These are phyloP conservation scores for Macrobrachium nipponense DNA, from an alignment of 1,140 invertebrate genomes.

Conservation along the genomic window DNA sequence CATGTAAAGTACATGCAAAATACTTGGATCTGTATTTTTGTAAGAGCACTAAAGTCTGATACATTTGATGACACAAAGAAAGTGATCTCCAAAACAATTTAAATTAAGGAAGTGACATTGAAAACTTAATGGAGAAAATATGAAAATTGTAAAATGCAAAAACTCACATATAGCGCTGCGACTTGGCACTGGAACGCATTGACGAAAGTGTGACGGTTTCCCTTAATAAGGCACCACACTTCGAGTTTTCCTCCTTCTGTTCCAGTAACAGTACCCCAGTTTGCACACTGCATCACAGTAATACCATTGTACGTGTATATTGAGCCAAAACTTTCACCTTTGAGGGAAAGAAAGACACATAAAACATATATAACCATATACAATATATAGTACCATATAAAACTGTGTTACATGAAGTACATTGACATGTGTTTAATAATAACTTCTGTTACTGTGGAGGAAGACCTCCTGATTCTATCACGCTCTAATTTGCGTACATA, in stretches of 20 bases:
- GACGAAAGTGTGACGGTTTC: slow-evolving; percentile 25
- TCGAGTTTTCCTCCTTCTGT: slow-evolving; percentile 45
- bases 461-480: too few species aligned
- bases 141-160: background rate
- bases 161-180: slow-evolving; percentile 33
- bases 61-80: too few species aligned
- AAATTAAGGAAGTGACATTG: too few species aligned
- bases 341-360: background rate
- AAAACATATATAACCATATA: background rate
- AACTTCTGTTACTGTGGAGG: too few species aligned
- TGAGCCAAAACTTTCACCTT: slow-evolving; percentile 35
- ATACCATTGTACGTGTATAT: slow-evolving; percentile 52
- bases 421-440: background rate
- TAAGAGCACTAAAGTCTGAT: too few species aligned
- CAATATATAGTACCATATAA: background rate
- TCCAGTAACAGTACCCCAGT: slow-evolving; percentile 39
- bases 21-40: too few species aligned
- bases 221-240: slow-evolving; percentile 14
- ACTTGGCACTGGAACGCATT: slow-evolving; percentile 44
- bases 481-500: too few species aligned
- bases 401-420: background rate
- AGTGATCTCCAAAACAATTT: too few species aligned
- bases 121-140: background rate
- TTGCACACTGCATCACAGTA: slow-evolving; percentile 28
- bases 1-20: too few species aligned